These are phyloP conservation scores for Drosophila differens DNA, from an alignment of 2,888 invertebrate species.

Conservation along the genomic window DNA sequence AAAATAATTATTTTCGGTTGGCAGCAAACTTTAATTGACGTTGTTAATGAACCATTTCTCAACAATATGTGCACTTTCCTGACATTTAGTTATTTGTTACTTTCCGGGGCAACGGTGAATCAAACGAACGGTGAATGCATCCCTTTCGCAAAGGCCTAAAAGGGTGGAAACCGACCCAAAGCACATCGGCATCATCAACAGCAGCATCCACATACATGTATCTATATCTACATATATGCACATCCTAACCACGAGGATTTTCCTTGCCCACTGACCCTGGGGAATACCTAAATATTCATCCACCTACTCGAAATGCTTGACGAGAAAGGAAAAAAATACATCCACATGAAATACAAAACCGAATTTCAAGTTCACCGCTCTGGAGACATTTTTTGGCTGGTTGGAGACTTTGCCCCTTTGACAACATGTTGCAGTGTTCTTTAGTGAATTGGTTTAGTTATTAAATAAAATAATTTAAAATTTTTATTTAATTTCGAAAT, in stretches of 20 bases:
- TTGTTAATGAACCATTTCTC: slow-evolving; percentile 67
- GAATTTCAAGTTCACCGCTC: slow-evolving; percentile 39
- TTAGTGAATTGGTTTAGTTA: too few species aligned
- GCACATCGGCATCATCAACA: slow-evolving; percentile 21
- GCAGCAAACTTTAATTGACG: slow-evolving; percentile 56
- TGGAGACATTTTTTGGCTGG: slow-evolving; percentile 8
- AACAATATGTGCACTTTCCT: slow-evolving; percentile 76
- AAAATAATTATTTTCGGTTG: slow-evolving; percentile 17
- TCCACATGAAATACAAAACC: slow-evolving; percentile 20
- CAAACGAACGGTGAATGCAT: slow-evolving; percentile 38
- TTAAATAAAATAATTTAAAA: not conserved
- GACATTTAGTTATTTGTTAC: slow-evolving; percentile 54
- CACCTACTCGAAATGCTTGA: slow-evolving; percentile 42
- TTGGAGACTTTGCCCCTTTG: slow-evolving; percentile 5
- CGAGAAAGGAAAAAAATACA: slow-evolving; percentile 24
- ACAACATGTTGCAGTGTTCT: slow-evolving; percentile 29
- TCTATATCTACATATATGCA: slow-evolving; percentile 51
- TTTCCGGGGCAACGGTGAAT: slow-evolving; percentile 17
- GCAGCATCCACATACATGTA: slow-evolving; percentile 13
- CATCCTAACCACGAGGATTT: slow-evolving; percentile 27
- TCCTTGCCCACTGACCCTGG: slow-evolving; percentile 54
- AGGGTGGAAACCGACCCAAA: slow-evolving; percentile 69
- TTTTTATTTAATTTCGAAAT: not conserved
- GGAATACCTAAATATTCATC: slow-evolving; percentile 49
- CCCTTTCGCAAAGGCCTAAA: slow-evolving; percentile 34